These are phyloP conservation scores for Choristoneura fumiferana DNA, from an alignment of 1,140 invertebrate species.

Conservation along the genomic window DNA sequence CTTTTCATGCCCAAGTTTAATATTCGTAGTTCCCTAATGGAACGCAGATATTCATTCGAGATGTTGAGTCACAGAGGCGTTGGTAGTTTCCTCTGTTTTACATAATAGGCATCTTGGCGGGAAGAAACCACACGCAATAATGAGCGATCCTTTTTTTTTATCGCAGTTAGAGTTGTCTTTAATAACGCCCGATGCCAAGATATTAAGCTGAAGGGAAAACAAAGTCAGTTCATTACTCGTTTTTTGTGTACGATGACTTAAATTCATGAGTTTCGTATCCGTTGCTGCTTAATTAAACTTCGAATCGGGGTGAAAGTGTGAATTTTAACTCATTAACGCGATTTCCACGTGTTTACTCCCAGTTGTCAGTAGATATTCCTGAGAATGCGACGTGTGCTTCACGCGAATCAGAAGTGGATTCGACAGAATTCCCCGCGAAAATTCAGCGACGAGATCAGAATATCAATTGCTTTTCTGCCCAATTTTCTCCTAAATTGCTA, in stretches of 20 bases:
- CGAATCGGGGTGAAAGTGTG: neutral
- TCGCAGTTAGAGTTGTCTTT: neutral
- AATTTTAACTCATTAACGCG: slow-evolving; percentile 27
- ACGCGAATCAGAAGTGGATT: slow-evolving; percentile 48
- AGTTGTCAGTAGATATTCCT: slow-evolving; percentile 31
- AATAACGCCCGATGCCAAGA: neutral
- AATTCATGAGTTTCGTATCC: neutral
- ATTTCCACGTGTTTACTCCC: slow-evolving; percentile 25
- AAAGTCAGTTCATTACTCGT: slow-evolving; percentile 16
- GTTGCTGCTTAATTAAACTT: neutral
- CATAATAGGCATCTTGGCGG: slow-evolving; percentile 8
- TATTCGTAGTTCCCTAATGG: slow-evolving; percentile 12
- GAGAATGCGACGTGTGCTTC: slow-evolving; percentile 30
- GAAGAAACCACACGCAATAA: slow-evolving; percentile 8
- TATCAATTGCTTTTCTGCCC: slow-evolving; percentile 55
- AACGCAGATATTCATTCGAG: slow-evolving; percentile 12
- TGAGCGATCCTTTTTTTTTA: slow-evolving; percentile 3
- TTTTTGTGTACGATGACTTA: slow-evolving; percentile 15
- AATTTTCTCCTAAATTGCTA: slow-evolving; percentile 57
- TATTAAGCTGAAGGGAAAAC: neutral
- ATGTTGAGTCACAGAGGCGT: slow-evolving; percentile 16
- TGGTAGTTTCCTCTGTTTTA: slow-evolving; percentile 11
- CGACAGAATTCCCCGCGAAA: slow-evolving; percentile 42
- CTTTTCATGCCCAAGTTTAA: slow-evolving; percentile 9
- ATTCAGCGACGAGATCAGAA: slow-evolving; percentile 49